A percentile compares a stretch with the other conserved stretches of the same genome.
Conservation (phyloP, 2,888 invertebrate species). For the Nasonia oneida region DNA sequence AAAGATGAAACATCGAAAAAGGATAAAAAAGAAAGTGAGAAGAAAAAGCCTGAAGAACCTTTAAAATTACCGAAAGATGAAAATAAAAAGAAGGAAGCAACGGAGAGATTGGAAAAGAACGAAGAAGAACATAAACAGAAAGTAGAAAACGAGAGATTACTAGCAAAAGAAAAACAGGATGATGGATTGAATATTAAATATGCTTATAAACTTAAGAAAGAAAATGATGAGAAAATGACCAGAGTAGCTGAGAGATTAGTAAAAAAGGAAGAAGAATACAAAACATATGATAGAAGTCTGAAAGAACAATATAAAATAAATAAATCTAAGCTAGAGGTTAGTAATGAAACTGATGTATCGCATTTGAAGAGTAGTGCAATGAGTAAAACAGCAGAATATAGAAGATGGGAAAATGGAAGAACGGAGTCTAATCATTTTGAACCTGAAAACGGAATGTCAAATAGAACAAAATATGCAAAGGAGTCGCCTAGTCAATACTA, state of each 20-base stretch:
- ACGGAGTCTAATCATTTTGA: not conserved
- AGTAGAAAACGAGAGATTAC: conserved; percentile 58
- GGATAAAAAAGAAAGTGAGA: conserved; percentile 61
- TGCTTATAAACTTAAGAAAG: conserved; percentile 61
- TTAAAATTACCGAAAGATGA: conserved; percentile 20
- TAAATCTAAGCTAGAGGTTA: not conserved
- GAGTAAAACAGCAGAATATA: not conserved
- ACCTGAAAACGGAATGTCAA: not conserved
- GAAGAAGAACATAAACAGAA: conserved; percentile 65
- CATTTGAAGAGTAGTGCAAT: not conserved
- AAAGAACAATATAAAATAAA: not conserved
- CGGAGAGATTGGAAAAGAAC: not conserved
- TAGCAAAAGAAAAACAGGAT: conserved; percentile 61
- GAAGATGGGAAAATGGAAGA: not conserved
- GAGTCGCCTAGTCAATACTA: not conserved
- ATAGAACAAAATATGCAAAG: not conserved
- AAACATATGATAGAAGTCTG: not conserved
- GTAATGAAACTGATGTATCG: not conserved
- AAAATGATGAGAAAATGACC: not conserved
- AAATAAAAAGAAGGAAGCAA: conserved; percentile 38
- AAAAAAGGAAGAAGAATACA: conserved; percentile 61
- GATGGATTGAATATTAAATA: conserved; percentile 71
- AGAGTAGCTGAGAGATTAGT: too few relatives aligned
- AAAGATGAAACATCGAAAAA: conserved; percentile 33
- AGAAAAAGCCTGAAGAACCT: conserved; percentile 35